Evolutionary conservation across 2,113 vertebrate genomes (phyloP), one percentile per base, ranked within the genome.

Genomic region (Callorhinus ursinus): DNA sequence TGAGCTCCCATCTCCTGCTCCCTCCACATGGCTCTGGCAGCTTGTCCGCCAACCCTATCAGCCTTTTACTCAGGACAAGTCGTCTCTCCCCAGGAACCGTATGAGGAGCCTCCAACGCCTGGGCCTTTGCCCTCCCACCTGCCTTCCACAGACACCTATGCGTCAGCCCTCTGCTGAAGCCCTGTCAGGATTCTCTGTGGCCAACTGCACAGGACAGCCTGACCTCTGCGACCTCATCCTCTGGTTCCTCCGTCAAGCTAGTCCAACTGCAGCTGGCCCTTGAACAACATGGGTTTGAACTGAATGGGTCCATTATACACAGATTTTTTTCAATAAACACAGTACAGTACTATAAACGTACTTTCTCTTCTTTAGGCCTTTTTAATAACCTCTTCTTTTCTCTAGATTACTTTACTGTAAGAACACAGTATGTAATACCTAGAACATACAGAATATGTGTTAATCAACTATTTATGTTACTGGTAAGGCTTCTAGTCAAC

Each of bases 101-200:
- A 16, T 1, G 8, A 57, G 11, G 61, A 3, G 2, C 57, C 18
- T 39, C 26, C 46, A 16, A 18, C 2, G 4, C 24, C 53, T 4
- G 14, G 21, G 46, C 21, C 33, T 82, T 42, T 13, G 31, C 16
- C 33, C n/a, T 8, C 14, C 5, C 24, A 12, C 24, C 22, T 10
- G 10, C 5, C 57, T 39, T 67, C 21, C n/a, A 55, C 18, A 8
- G 9, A 69, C 81, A 86, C 2, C 67, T 3, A 10, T 4, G 28
- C 0, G 0, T 24, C 80, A 49, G 90, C 10, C 16, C 36, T 92
- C 86, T 31, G 42, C 72, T 2, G 13, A 90, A 87, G 57, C 26
- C 31, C 13, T 69, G 26, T 11, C 9, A 39, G 59, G 8, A 3
- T 28, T 87, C 65, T 59, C 67, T 5, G 1, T 9, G 15, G 51